phyloP scores from a whole-genome alignment of 2,888 invertebrate species.

The Antitype chi region DNA sequence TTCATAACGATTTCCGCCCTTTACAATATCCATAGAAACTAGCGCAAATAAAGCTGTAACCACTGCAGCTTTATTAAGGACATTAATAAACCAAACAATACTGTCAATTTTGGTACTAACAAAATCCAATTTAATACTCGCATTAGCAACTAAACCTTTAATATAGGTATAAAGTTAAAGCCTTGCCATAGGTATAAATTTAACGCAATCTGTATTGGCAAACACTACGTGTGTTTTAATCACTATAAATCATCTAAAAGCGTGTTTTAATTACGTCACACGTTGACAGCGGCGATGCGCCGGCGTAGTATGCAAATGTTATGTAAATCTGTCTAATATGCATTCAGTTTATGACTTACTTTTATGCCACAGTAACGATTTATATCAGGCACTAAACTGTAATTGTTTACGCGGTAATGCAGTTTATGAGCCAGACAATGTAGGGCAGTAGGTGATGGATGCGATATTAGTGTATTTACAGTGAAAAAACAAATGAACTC shows the following conservation, averaged over 20 bases:
- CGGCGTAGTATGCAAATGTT: constrained; percentile 76
- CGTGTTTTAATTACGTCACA: constrained; percentile 73
- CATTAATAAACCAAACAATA: constrained; percentile 7
- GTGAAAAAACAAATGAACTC: constrained; percentile 7
- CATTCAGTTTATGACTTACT: constrained; percentile 68
- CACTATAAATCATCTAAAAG: constrained; percentile 70
- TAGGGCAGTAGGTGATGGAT: background rate
- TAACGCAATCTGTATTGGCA: constrained; percentile 44
- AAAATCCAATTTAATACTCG: constrained; percentile 12
- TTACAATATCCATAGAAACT: background rate
- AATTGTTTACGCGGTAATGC: constrained; percentile 42
- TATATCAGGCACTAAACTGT: constrained; percentile 54
- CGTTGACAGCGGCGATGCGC: constrained; percentile 62
- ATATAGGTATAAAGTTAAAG: constrained; percentile 24
- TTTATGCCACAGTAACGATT: constrained; percentile 58
- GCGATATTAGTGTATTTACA: background rate
- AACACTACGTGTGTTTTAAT: constrained; percentile 61
- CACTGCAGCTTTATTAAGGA: background rate
- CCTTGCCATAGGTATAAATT: constrained; percentile 22
- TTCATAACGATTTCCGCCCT: background rate
- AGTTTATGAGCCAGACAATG: constrained; percentile 16
- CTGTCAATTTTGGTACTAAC: background rate
- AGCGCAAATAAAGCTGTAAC: background rate
- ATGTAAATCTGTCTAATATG: constrained; percentile 75
- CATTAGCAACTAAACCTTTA: constrained; percentile 25